Evolutionary conservation across 2,888 invertebrate genomes (phyloP).

Genomic region (Lycophotia porphyrea): DNA sequence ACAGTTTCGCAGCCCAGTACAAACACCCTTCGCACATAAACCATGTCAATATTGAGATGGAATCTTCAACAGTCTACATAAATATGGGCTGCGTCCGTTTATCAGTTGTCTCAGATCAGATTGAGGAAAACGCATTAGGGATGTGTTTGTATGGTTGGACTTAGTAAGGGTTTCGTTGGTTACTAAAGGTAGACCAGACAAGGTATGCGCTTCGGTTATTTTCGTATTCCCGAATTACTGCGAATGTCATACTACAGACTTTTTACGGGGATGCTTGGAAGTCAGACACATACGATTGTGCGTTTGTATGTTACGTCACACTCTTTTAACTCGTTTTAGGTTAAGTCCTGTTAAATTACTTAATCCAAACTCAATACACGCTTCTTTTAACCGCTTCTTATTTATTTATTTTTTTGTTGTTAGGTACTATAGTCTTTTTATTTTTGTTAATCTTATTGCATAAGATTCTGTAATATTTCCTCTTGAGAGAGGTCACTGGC

Average conservation of each 20-base stretch:
- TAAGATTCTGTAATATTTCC: no score
- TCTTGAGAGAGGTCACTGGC: no score
- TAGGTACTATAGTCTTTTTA: no score
- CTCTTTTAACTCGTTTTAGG: no score
- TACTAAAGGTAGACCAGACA: not conserved
- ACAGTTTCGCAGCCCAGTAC: no score
- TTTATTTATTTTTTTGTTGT: no score
- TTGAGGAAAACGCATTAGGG: conserved; percentile 40
- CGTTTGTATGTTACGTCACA: not conserved
- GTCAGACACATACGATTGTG: not conserved
- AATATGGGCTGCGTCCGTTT: conserved; percentile 18
- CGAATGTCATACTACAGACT: not conserved
- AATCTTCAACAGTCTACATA: conserved; percentile 4
- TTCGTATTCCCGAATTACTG: not conserved
- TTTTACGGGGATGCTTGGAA: not conserved
- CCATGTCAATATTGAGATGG: conserved; percentile 19
- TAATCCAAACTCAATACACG: no score
- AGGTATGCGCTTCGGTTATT: not conserved
- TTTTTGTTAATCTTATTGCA: no score
- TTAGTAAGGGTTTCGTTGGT: not conserved
- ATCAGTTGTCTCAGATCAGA: conserved; percentile 39
- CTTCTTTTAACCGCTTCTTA: no score
- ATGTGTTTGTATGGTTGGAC: conserved; percentile 3
- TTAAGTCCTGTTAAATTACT: no score
- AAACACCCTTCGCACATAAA: conserved; percentile 1